These are phyloP conservation scores for Drosophila ercepeae DNA, from an alignment of 1,140 invertebrate species.

Conservation along the genomic window DNA sequence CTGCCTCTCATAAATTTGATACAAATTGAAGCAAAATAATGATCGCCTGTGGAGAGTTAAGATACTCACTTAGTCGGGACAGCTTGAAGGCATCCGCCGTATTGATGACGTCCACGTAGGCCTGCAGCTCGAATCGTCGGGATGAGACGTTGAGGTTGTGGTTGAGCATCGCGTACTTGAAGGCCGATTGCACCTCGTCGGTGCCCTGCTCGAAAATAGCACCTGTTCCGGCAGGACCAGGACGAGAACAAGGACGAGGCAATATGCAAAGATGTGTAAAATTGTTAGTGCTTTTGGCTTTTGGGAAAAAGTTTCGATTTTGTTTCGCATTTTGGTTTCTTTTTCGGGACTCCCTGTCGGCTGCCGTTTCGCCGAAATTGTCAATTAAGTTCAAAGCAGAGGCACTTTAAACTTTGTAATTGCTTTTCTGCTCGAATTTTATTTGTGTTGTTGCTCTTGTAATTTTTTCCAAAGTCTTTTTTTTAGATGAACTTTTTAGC, in stretches of 20 bases:
- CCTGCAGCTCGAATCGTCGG: slow-evolving; percentile 91
- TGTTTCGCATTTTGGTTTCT: slow-evolving; percentile 2
- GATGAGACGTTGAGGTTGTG: slow-evolving; percentile 91
- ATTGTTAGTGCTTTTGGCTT: slow-evolving; percentile 15
- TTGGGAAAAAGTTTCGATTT: slow-evolving; percentile 33
- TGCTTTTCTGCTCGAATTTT: slow-evolving; percentile 77
- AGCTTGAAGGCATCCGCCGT: slow-evolving; percentile 96
- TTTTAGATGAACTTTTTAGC: neutral
- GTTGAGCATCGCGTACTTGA: slow-evolving; percentile 92
- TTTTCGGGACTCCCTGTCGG: slow-evolving; percentile 16
- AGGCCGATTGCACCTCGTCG: slow-evolving; percentile 94
- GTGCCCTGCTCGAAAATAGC: slow-evolving; percentile 95
- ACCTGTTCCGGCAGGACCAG: no score
- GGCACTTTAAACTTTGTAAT: slow-evolving; percentile 81
- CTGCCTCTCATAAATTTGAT: slow-evolving; percentile 14
- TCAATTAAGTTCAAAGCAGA: slow-evolving; percentile 78
- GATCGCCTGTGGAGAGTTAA: neutral
- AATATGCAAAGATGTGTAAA: slow-evolving; percentile 44
- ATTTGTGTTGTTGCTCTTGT: slow-evolving; percentile 58
- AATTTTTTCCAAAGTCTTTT: slow-evolving; percentile 13
- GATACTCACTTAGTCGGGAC: slow-evolving; percentile 92
- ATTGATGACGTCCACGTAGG: slow-evolving; percentile 95
- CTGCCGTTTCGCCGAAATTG: slow-evolving; percentile 57
- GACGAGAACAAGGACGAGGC: neutral
- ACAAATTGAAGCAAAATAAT: neutral